These are phyloP conservation scores for Planiliza haematocheilus DNA, from an alignment of 2,113 vertebrate species.

Conservation along the genomic window DNA sequence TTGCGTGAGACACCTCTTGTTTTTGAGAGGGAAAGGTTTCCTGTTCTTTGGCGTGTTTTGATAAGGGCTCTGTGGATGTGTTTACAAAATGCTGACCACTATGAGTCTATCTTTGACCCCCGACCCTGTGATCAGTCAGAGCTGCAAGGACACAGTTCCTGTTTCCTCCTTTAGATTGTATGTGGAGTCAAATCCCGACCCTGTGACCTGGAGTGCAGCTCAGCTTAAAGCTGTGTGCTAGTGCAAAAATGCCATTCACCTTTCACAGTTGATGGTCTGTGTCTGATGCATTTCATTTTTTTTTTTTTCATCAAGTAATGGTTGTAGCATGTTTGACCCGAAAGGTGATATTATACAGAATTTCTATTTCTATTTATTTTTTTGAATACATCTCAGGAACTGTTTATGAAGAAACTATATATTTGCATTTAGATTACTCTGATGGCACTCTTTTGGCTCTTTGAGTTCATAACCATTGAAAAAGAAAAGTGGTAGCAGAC, in stretches of 20 bases:
- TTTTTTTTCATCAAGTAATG: not conserved
- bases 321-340: slow-evolving; percentile 12
- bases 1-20: slow-evolving; percentile 63
- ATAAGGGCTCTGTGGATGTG: slow-evolving; percentile 59
- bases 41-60: slow-evolving; percentile 63
- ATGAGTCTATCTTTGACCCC: slow-evolving; percentile 59
- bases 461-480: slow-evolving; percentile 27
- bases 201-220: slow-evolving; percentile 11
- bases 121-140: slow-evolving; percentile 50
- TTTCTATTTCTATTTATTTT: slow-evolving; percentile 59
- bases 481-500: slow-evolving; percentile 11
- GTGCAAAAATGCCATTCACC: slow-evolving; percentile 8
- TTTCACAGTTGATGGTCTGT: not conserved
- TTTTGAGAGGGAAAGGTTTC: slow-evolving; percentile 61
- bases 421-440: slow-evolving; percentile 10
- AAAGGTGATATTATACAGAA: slow-evolving; percentile 15
- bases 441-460: slow-evolving; percentile 3
- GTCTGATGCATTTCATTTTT: slow-evolving; percentile 1
- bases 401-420: not conserved
- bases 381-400: slow-evolving; percentile 50
- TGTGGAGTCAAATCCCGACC: slow-evolving; percentile 24
- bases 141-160: slow-evolving; percentile 54
- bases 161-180: slow-evolving; percentile 65
- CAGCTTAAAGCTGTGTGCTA: slow-evolving; percentile 33
- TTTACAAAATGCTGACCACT: slow-evolving; percentile 73